Evolutionary conservation across 2,888 invertebrate genomes (phyloP), one percentile per base, ranked within the genome.

Genomic region (Scaptomyza polygonia): DNA sequence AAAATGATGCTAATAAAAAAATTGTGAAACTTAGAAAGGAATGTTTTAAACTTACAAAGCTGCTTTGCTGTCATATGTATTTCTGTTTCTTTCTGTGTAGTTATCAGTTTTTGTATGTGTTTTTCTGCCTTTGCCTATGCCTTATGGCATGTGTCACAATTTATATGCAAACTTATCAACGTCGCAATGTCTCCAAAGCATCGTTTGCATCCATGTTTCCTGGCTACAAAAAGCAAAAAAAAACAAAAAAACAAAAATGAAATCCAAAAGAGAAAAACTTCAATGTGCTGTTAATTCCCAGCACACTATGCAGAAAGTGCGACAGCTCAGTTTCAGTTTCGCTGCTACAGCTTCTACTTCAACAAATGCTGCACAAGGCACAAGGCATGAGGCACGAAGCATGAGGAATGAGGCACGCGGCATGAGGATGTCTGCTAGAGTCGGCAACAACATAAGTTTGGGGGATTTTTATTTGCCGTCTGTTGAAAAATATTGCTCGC

Each of bases 391-490:
- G 25, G 25, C 21, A 62, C 39, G 53, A 64, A 5, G 25, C 25
- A 25, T 42, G 52, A 54, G 77, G 61, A 49, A 56, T 47, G 27
- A 36, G 63, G 63, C 21, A 62, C 39, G 53, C 59, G 72, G 61
- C 64, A 42, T 66, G 66, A 57, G 67, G 56, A 54, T 68, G 81
- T 65, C 64, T 68, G 77, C 53, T 74, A 79, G 30, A 63, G 63
- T 48, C 61, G 79, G 85, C 61, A 61, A 80, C 72, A 86, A 83
- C 84, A 88, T 88, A 88, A 88, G 87, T 84, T 84, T 88, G 70
- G 79, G 88, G 87, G 87, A 88, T 88, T 84, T 84, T 88, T 84
- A 84, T 88, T 88, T 86, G 87, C 82, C 76, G 72, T 86, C 85
- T 81, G 87, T 66, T 72, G 65, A 69, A 81, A 84, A 86, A 88